Evolutionary conservation across 2,797 vertebrate genomes (phyloP).

Genomic region (Coccyzus lansbergi): DNA sequence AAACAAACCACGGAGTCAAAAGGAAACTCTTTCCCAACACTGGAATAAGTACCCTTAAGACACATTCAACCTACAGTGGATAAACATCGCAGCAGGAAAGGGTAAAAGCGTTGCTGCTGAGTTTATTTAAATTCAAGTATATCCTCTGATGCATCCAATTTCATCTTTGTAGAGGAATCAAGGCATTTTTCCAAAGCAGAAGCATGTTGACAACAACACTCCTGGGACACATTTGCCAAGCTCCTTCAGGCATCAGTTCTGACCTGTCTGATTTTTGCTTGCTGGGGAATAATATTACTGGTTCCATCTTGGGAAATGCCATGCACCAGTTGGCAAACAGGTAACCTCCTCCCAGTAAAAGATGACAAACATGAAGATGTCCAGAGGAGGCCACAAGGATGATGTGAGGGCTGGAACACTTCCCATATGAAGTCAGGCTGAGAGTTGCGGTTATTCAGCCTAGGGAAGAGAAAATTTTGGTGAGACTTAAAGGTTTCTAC

Average conservation of each 20-base stretch:
- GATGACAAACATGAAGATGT: neutral
- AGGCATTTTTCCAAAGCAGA: neutral
- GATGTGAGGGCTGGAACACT: no score
- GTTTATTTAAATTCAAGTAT: neutral
- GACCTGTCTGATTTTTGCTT: neutral
- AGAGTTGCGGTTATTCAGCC: no score
- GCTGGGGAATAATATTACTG: neutral
- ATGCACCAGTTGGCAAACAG: rapidly evolving
- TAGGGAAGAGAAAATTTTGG: no score
- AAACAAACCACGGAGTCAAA: neutral
- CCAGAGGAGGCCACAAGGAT: no score
- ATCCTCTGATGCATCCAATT: neutral
- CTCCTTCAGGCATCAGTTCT: neutral
- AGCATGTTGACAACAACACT: neutral
- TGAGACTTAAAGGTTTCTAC: no score
- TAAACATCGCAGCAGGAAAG: neutral
- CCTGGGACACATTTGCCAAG: neutral
- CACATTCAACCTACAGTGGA: neutral
- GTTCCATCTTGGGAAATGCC: neutral
- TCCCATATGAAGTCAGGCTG: no score
- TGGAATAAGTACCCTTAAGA: neutral
- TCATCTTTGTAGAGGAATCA: neutral
- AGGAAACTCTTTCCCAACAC: neutral
- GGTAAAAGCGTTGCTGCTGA: neutral
- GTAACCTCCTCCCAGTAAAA: neutral